Evolutionary conservation across 2,888 invertebrate genomes (phyloP).

Genomic region (Sclerodermus sp.): DNA sequence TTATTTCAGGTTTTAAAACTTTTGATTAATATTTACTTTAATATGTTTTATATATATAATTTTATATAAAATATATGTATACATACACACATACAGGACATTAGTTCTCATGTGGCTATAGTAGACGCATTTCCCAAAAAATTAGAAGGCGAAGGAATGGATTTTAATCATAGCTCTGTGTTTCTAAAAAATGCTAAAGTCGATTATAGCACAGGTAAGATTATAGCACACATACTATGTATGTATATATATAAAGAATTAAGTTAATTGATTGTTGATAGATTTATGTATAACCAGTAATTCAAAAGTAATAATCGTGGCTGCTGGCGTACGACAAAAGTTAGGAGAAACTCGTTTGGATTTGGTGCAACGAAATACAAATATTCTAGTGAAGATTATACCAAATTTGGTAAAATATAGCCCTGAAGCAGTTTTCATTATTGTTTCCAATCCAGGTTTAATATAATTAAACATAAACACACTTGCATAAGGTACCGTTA

Average conservation of each 20-base stretch:
- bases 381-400: constrained; percentile 61
- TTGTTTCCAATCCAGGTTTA: constrained; percentile 62
- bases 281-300: constrained; percentile 60
- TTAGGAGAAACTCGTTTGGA: constrained; percentile 61
- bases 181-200: constrained; percentile 63
- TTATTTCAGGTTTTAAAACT: constrained; percentile 66
- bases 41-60: no score
- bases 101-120: constrained; percentile 63
- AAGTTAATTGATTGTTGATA: constrained; percentile 18
- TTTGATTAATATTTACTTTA: no score
- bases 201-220: constrained; percentile 62
- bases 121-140: constrained; percentile 66
- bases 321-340: constrained; percentile 62
- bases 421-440: constrained; percentile 61
- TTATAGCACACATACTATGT: no score
- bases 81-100: constrained; percentile 60
- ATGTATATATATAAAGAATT: no score
- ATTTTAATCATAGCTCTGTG: constrained; percentile 63
- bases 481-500: no score
- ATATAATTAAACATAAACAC: no score
- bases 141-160: constrained; percentile 67
- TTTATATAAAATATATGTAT: no score
- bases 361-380: constrained; percentile 61
- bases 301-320: constrained; percentile 61
- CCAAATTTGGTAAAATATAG: constrained; percentile 61